phyloP scores from a whole-genome alignment of 2,113 vertebrate genomes.

The Phaetusa simplex region DNA sequence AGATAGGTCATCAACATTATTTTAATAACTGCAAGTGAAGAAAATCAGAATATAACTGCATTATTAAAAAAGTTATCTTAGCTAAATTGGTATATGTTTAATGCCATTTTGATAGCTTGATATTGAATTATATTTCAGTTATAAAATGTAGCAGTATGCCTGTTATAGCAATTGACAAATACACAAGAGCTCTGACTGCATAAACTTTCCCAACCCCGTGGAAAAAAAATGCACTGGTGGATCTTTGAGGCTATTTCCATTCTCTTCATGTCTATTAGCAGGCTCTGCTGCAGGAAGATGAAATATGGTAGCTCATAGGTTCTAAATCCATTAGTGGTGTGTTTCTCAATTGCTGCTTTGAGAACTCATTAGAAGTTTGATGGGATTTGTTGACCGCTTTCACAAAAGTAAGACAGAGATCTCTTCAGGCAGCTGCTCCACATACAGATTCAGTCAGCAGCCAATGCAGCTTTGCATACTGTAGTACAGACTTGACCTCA shows the following conservation, averaged over 20 bases:
- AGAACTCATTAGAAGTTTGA: accelerated
- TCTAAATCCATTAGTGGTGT: background rate
- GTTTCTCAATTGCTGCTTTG: background rate
- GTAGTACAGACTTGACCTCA: background rate
- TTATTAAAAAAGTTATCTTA: constrained; percentile 28
- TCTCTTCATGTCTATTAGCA: background rate
- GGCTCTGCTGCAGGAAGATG: background rate
- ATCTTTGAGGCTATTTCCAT: background rate
- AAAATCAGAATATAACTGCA: constrained; percentile 20
- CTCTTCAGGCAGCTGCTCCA: background rate
- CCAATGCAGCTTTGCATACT: background rate
- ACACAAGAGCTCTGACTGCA: background rate
- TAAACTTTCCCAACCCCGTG: background rate
- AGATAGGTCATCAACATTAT: background rate
- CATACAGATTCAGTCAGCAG: background rate
- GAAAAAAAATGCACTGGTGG: background rate
- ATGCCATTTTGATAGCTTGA: constrained; percentile 20
- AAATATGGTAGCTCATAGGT: background rate
- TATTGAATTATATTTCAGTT: constrained; percentile 33
- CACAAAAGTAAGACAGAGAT: background rate
- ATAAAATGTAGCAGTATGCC: constrained; percentile 18
- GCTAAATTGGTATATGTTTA: constrained; percentile 4
- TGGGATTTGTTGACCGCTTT: background rate
- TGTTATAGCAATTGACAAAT: background rate
- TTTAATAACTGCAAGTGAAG: background rate